Conservation (phyloP, 2,888 invertebrate species). For the Portevinia maculata region DNA sequence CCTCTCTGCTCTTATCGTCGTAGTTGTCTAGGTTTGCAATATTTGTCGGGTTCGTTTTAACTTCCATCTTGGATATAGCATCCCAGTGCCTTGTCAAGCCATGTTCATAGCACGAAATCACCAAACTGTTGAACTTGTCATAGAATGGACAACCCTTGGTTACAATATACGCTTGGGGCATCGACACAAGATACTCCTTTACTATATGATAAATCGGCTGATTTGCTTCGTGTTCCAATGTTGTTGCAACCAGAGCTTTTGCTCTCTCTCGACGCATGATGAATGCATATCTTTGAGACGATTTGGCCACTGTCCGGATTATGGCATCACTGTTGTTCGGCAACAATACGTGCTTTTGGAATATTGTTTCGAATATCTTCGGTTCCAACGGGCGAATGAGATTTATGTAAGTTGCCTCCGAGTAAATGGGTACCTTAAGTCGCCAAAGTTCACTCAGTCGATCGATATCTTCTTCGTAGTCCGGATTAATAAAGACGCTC, state of each 20-base stretch:
- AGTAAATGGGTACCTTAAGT: constrained; percentile 75
- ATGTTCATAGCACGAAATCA: constrained; percentile 77
- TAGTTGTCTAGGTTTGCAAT: not conserved
- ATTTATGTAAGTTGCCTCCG: constrained; percentile 67
- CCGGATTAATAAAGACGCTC: constrained; percentile 79
- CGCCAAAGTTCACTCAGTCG: constrained; percentile 74
- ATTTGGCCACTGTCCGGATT: constrained; percentile 5
- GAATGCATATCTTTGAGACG: constrained; percentile 71
- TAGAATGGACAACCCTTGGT: constrained; percentile 78
- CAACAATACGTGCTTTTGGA: constrained; percentile 45
- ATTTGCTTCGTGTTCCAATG: constrained; percentile 76
- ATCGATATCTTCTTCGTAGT: constrained; percentile 78
- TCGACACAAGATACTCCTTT: constrained; percentile 75
- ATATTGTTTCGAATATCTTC: constrained; percentile 61
- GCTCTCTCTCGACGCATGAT: constrained; percentile 78
- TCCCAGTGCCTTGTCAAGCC: constrained; percentile 80
- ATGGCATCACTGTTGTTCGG: constrained; percentile 49
- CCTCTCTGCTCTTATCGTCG: constrained; percentile 37
- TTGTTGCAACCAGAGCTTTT: constrained; percentile 77
- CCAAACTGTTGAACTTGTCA: constrained; percentile 77
- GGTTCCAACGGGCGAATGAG: constrained; percentile 70
- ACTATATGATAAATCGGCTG: constrained; percentile 79
- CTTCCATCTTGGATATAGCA: constrained; percentile 61
- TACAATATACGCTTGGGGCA: constrained; percentile 72
- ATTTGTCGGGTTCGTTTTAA: constrained; percentile 17